Conservation (phyloP, 1,140 invertebrate species). For the Gryon sp. region DNA sequence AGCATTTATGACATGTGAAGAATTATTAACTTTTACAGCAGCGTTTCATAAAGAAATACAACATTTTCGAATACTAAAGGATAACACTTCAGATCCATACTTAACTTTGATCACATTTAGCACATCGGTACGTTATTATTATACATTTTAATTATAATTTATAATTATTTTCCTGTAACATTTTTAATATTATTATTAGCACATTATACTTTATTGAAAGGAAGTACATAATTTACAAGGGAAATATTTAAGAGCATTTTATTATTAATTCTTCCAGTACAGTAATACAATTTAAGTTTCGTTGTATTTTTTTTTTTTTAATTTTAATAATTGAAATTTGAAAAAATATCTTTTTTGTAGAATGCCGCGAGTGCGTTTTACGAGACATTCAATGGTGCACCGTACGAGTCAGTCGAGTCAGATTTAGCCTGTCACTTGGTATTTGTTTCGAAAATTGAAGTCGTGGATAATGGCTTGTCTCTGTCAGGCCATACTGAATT, state of each 20-base stretch:
- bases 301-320: background rate
- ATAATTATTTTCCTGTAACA: background rate
- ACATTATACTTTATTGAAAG: no score
- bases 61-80: conserved; percentile 94
- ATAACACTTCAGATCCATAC: conserved; percentile 95
- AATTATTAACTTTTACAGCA: conserved; percentile 95
- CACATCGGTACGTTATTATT: conserved; percentile 79
- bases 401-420: conserved; percentile 95
- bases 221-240: no score
- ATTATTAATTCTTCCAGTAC: no score
- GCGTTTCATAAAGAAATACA: conserved; percentile 94
- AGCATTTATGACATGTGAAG: conserved; percentile 93
- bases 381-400: conserved; percentile 92
- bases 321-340: background rate
- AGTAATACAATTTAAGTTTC: background rate
- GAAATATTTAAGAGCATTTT: no score
- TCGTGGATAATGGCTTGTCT: conserved; percentile 85
- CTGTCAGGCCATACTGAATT: conserved; percentile 92
- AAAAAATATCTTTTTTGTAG: conserved; percentile 77
- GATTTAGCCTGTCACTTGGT: conserved; percentile 94
- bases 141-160: conserved; percentile 5
- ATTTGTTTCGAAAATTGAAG: conserved; percentile 96
- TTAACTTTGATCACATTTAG: conserved; percentile 95
- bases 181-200: no score
- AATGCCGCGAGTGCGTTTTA: conserved; percentile 94